phyloP scores from a whole-genome alignment of 1,140 invertebrate genomes.

The Gonioctena quinquepunctata region DNA sequence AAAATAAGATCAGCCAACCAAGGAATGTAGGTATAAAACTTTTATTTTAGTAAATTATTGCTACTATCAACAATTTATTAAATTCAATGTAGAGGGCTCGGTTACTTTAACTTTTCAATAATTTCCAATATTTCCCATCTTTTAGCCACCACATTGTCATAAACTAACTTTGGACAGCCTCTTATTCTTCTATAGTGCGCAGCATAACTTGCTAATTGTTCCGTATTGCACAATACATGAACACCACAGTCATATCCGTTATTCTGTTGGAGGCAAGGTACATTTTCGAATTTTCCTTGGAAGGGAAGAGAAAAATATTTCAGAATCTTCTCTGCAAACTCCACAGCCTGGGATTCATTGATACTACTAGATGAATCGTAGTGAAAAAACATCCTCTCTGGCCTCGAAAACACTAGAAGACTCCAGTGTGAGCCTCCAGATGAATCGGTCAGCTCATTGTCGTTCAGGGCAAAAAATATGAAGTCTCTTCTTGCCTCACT shows the following conservation, averaged over 20 bases:
- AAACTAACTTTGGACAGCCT: constrained; percentile 57
- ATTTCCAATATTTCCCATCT: constrained; percentile 51
- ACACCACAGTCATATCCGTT: constrained; percentile 44
- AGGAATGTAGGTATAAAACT: no score
- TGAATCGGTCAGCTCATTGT: constrained; percentile 70
- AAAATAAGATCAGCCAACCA: no score
- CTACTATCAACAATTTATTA: not conserved
- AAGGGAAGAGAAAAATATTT: constrained; percentile 59
- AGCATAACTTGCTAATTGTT: constrained; percentile 64
- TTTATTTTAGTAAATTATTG: no score
- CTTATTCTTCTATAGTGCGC: constrained; percentile 55
- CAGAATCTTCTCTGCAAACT: constrained; percentile 62
- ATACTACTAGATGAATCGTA: constrained; percentile 73
- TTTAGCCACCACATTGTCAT: constrained; percentile 43
- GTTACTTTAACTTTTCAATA: constrained; percentile 40
- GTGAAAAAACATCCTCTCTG: constrained; percentile 74
- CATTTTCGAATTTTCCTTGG: constrained; percentile 58
- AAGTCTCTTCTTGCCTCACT: constrained; percentile 67
- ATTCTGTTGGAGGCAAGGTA: constrained; percentile 69
- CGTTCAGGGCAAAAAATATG: constrained; percentile 87
- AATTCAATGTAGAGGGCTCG: not conserved
- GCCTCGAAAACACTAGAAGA: constrained; percentile 68
- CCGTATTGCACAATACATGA: constrained; percentile 67
- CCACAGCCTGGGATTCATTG: constrained; percentile 62
- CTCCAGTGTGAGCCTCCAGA: constrained; percentile 90